A percentile compares a stretch with the other conserved stretches of the same genome.
Conservation (phyloP, 2,888 invertebrate genomes). For the Nomada flava region DNA sequence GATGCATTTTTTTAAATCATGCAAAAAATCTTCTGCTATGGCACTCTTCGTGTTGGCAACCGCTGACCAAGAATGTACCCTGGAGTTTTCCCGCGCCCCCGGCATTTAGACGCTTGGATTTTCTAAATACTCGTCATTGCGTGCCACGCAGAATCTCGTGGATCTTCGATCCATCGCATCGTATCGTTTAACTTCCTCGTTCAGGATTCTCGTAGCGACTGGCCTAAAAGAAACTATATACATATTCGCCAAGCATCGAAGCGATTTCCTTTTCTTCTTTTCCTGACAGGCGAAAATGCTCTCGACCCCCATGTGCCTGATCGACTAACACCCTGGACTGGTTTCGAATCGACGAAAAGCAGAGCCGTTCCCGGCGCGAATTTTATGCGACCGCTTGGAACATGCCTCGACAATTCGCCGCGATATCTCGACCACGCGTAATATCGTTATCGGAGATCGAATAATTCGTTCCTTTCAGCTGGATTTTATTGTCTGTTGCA, state of each 20-base stretch:
- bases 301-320: conserved; percentile 16
- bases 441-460: conserved; percentile 56
- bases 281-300: conserved; percentile 21
- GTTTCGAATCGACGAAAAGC: conserved; percentile 58
- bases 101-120: conserved; percentile 31
- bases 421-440: conserved; percentile 60
- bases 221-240: neutral
- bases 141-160: neutral
- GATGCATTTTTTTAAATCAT: too few species aligned
- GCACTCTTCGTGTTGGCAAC: conserved; percentile 26
- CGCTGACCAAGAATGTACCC: conserved; percentile 37
- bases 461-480: conserved; percentile 54
- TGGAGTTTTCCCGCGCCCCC: conserved; percentile 20
- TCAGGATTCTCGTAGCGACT: neutral
- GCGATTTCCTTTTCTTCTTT: conserved; percentile 14
- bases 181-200: conserved; percentile 5
- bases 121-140: conserved; percentile 50
- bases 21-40: neutral
- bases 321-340: conserved; percentile 47
- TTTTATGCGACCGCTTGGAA: conserved; percentile 42
- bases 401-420: conserved; percentile 12
- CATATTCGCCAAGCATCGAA: conserved; percentile 6
- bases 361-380: conserved; percentile 32
- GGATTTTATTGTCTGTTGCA: conserved; percentile 3
- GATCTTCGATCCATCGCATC: neutral